Base-by-base conservation (phyloP, 2,888 invertebrate genomes). In the Clivina fossor region DNA sequence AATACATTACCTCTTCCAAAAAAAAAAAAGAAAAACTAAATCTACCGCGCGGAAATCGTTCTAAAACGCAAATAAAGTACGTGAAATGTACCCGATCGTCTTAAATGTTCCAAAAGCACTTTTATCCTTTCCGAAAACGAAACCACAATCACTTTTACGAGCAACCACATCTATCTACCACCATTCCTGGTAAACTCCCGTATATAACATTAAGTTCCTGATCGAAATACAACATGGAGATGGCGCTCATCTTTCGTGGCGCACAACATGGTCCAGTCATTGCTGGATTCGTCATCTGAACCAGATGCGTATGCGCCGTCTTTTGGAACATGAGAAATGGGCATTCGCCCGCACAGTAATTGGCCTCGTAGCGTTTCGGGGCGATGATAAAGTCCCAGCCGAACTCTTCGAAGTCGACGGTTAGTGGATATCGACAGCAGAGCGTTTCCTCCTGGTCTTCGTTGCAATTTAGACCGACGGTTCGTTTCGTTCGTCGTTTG, bases 321-420 rank as follows among this genome's bases (percentile, higher is more conserved):
- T 87, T 86, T 69, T 90, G 92, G 58, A 93, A 76, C 70, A 92
- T 92, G 46, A 91, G 86, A 74, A 86, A 88, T 0, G 90, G 88
- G 73, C 98, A 98, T 66, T 95, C 93, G 4, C 98, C 96, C 50
- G 91, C 86, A 77, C 98, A 98, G 77, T 95, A 95, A 76, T 93
- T 93, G 4, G 97, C 96, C 68, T 92, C 90, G 77, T 96, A 98
- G 58, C 85, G 81, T 67, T 92, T 93, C 0, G 98, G 98, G 0
- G 95, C 95, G 57, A 98, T 93, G 66, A 98, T 91, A 87, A 95
- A 98, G 70, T 96, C 93, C 94, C 96, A 97, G 19, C 95, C 95
- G 70, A 97, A 94, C 68, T 88, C 86, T 64, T 90, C 90, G 72
- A 98, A 98, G 77, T 96, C 93, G 11, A 98, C 93, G 9, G 86